Evolutionary conservation across 2,797 vertebrate genomes (phyloP).

Genomic region (Poeciliopsis turneri): DNA sequence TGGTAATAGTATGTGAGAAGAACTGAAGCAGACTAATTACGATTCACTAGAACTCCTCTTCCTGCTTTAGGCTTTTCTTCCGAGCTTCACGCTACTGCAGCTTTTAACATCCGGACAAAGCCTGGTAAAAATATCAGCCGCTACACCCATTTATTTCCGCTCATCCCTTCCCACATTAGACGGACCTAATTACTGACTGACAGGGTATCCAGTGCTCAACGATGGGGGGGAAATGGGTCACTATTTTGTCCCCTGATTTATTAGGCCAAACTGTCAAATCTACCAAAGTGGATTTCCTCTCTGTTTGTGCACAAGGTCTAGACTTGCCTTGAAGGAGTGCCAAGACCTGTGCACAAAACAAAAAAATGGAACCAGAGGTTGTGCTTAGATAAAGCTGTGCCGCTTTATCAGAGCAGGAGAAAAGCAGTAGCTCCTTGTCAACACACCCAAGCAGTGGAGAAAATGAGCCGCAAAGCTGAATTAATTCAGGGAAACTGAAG

Average conservation of each 20-base stretch:
- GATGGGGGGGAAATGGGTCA: slow-evolving; percentile 52
- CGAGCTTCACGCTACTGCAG: slow-evolving; percentile 40
- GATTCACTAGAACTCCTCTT: slow-evolving; percentile 62
- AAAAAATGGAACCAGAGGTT: slow-evolving; percentile 46
- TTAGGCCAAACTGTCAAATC: slow-evolving; percentile 53
- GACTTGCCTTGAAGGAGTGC: slow-evolving; percentile 32
- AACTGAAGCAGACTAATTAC: slow-evolving; percentile 72
- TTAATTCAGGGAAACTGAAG: slow-evolving; percentile 78
- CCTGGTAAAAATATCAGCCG: slow-evolving; percentile 60
- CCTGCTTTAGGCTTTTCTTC: slow-evolving; percentile 34
- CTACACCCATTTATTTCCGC: slow-evolving; percentile 57
- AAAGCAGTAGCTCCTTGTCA: slow-evolving; percentile 68
- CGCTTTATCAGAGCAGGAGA: slow-evolving; percentile 60
- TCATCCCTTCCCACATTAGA: slow-evolving; percentile 60
- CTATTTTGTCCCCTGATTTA: slow-evolving; percentile 57
- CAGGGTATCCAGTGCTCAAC: slow-evolving; percentile 48
- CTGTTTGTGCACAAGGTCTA: slow-evolving; percentile 39
- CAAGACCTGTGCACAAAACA: slow-evolving; percentile 41
- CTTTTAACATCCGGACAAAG: slow-evolving; percentile 53
- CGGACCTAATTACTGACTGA: slow-evolving; percentile 69
- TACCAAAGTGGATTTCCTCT: slow-evolving; percentile 32
- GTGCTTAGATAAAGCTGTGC: slow-evolving; percentile 52
- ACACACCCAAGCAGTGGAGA: slow-evolving; percentile 60
- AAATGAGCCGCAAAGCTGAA: slow-evolving; percentile 78
- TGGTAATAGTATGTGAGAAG: slow-evolving; percentile 63